Conservation (phyloP, 1,140 invertebrate genomes). For the Heliothis virescens region DNA sequence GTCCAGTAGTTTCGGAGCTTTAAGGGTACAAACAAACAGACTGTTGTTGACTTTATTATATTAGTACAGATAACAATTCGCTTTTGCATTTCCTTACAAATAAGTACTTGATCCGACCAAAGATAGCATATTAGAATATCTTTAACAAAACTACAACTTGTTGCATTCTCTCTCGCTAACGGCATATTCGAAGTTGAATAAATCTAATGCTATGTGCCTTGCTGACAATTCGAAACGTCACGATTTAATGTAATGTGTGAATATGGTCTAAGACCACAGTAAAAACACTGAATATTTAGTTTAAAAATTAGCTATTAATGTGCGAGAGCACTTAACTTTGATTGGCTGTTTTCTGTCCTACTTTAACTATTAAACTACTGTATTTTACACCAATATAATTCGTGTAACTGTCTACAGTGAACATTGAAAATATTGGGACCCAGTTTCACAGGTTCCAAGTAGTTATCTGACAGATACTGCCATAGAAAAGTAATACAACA, state of each 20-base stretch:
- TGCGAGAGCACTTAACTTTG: not conserved
- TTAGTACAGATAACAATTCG: not conserved
- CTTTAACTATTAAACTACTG: conserved; percentile 6
- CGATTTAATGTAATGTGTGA: not conserved
- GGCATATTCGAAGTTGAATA: conserved; percentile 22
- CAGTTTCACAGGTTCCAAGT: too few species aligned
- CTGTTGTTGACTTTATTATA: not conserved
- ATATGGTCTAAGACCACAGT: not conserved
- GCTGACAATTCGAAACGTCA: conserved; percentile 12
- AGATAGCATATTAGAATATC: conserved; percentile 15
- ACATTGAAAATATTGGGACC: not conserved
- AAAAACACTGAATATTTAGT: not conserved
- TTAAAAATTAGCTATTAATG: not conserved
- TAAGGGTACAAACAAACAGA: not conserved
- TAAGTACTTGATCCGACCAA: conserved; percentile 27
- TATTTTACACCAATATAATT: not conserved
- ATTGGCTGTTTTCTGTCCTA: not conserved
- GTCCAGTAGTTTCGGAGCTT: not conserved
- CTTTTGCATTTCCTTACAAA: not conserved
- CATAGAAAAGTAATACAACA: too few species aligned
- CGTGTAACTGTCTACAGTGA: not conserved
- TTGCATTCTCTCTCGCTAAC: conserved; percentile 1
- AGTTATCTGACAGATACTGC: too few species aligned
- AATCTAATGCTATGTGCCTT: not conserved
- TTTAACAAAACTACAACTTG: conserved; percentile 25